Base-by-base conservation (phyloP, 1,140 invertebrate species). In the Oedothorax gibbosus region DNA sequence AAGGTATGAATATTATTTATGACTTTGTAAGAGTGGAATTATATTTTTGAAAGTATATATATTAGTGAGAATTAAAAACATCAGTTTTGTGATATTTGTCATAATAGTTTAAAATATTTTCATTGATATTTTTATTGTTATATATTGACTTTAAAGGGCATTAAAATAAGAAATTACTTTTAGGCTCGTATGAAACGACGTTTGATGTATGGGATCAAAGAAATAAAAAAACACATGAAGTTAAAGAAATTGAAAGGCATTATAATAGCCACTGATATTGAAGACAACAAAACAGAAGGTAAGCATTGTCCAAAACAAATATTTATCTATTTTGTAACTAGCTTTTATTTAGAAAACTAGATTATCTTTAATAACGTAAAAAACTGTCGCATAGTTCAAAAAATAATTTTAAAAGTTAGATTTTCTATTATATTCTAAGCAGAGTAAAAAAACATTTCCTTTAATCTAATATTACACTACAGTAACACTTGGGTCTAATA, bases 191-290 rank as follows among this genome's bases (percentile, higher is more conserved):
- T 88, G n/a, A 93, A 92, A 87, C 87, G 91, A 53, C 89, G 93
- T 64, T 89, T 92, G 75, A 92, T 94, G 0, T 88, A 92, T 75
- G 93, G 93, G 0, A 90, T 94, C 60, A 90, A 91, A 49, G 92
- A 94, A 87, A 91, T 92, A 0, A 90, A 90, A 18, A 92, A 92
- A 79, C 91, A 91, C 86, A 87, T 94, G 49, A 89, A 90, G 62
- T 87, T 93, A 50, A 91, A 91, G 56, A 93, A 92, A 88, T 89
- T 93, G 4, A 92, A 92, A 87, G 89, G 92, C 85, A 88, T 94
- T 0, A 90, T 94, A 2, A 89, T 94, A 76, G 93, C 93, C 6
- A 91, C 93, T 4, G 91, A 92, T 86, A 87, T 92, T 87, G 91
- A 92, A 86, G 91, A 91, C 83, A 90, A 91, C 51, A 88, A 90